Conservation (phyloP, 2,888 invertebrate genomes). For the Xiphydria camelus region DNA sequence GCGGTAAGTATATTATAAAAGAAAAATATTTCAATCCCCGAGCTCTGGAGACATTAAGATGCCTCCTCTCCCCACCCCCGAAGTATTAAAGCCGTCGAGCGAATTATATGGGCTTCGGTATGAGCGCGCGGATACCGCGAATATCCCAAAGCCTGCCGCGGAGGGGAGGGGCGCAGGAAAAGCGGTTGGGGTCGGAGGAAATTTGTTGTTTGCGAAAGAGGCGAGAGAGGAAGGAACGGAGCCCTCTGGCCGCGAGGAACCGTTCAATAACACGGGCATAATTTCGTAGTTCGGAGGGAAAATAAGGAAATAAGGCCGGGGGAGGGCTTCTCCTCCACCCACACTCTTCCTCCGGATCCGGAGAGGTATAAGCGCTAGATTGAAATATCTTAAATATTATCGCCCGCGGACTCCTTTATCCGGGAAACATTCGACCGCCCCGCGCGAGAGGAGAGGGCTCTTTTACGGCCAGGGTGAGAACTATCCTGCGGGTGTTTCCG, state of each 20-base stretch:
- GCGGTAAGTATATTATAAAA: too few relatives aligned
- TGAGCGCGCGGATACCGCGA: slow-evolving; percentile 5
- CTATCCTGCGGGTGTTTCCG: too few relatives aligned
- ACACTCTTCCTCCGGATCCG: not conserved
- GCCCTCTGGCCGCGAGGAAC: not conserved
- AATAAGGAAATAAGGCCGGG: slow-evolving; percentile 7
- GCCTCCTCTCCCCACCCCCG: slow-evolving; percentile 5
- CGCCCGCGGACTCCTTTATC: not conserved
- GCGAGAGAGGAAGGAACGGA: not conserved
- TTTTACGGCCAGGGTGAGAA: too few relatives aligned
- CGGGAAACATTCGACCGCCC: not conserved
- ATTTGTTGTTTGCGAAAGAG: not conserved
- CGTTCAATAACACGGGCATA: slow-evolving; percentile 8
- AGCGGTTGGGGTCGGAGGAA: too few relatives aligned
- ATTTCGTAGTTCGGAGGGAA: slow-evolving; percentile 5
- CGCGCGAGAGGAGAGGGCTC: too few relatives aligned
- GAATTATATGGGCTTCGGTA: slow-evolving; percentile 2
- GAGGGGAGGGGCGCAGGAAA: not conserved
- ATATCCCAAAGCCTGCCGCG: not conserved
- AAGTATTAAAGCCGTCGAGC: too few relatives aligned
- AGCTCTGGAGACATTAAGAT: too few relatives aligned
- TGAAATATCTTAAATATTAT: slow-evolving; percentile 3
- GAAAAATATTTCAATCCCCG: too few relatives aligned
- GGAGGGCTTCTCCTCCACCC: too few relatives aligned
- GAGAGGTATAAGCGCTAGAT: not conserved